Percentiles rank a stretch among this genome's conserved stretches.
Evolutionary conservation across 2,888 invertebrate species (phyloP).

Genomic region (Drosophila ochracea): DNA sequence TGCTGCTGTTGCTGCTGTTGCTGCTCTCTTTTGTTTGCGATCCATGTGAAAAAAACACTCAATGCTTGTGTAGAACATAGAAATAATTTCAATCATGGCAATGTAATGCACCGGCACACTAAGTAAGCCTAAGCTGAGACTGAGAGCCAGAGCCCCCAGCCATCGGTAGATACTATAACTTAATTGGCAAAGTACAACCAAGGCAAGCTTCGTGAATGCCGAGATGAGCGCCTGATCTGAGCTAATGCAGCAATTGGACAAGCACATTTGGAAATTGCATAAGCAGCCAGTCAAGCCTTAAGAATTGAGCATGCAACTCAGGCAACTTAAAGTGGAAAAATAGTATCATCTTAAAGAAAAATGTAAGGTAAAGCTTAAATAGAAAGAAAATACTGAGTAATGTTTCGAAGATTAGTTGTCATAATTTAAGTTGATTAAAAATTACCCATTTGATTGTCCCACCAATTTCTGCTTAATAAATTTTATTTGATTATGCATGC

Average conservation of each 20-base stretch:
- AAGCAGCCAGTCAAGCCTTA: constrained; percentile 22
- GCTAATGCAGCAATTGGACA: constrained; percentile 14
- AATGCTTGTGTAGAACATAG: constrained; percentile 43
- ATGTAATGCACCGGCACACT: constrained; percentile 58
- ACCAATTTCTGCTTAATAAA: constrained; percentile 59
- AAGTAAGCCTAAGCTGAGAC: constrained; percentile 33
- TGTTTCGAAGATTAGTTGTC: neutral
- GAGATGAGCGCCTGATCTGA: constrained; percentile 15
- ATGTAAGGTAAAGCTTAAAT: neutral
- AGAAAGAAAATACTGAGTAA: neutral
- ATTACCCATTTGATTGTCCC: constrained; percentile 9
- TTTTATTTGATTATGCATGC: constrained; percentile 51
- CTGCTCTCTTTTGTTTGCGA: constrained; percentile 44
- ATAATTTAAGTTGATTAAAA: constrained; percentile 9
- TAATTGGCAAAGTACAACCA: constrained; percentile 47
- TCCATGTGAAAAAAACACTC: constrained; percentile 14
- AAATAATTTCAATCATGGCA: constrained; percentile 79
- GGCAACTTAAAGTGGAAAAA: constrained; percentile 1
- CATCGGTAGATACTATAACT: constrained; percentile 33
- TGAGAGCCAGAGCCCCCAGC: neutral
- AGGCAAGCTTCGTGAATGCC: constrained; percentile 19
- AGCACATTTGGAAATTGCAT: constrained; percentile 20
- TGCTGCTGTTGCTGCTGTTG: constrained; percentile 34
- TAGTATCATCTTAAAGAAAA: neutral
- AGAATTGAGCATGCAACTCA: constrained; percentile 1